A percentile compares a stretch with the other conserved stretches of the same genome.
phyloP scores from a whole-genome alignment of 2,113 vertebrate genomes.

The Rynchops niger region DNA sequence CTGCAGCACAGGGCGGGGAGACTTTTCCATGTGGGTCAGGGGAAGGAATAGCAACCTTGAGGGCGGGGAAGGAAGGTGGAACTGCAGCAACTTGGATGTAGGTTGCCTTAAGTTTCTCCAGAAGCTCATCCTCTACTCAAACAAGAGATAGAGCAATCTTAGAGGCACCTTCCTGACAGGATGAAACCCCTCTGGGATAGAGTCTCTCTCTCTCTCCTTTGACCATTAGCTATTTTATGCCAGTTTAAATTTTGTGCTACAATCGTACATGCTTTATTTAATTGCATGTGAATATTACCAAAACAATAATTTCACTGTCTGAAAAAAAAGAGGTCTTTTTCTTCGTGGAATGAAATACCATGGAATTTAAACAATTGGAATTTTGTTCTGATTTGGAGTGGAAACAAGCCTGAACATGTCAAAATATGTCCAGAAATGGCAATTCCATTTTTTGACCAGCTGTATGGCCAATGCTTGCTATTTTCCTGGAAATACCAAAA shows the following conservation, averaged over 20 bases:
- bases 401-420: not conserved
- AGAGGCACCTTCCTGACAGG: not conserved
- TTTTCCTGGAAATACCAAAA: slow-evolving; percentile 17
- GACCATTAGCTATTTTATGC: not conserved
- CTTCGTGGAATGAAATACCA: not conserved
- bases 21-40: not conserved
- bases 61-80: not conserved
- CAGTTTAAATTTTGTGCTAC: not conserved
- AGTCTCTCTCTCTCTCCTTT: not conserved
- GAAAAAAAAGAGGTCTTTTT: not conserved
- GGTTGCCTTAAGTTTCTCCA: not conserved
- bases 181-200: not conserved
- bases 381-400: slow-evolving; percentile 1
- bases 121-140: not conserved
- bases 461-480: not conserved
- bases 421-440: slow-evolving; percentile 1
- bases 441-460: not conserved
- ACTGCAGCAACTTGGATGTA: not conserved
- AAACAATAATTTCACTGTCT: not conserved
- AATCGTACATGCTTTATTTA: not conserved
- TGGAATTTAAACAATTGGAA: not conserved
- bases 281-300: not conserved
- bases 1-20: not conserved
- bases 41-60: not conserved
- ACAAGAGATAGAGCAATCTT: not conserved